Evolutionary conservation across 2,888 invertebrate species (phyloP).

Genomic region (Dynastes hyllus): DNA sequence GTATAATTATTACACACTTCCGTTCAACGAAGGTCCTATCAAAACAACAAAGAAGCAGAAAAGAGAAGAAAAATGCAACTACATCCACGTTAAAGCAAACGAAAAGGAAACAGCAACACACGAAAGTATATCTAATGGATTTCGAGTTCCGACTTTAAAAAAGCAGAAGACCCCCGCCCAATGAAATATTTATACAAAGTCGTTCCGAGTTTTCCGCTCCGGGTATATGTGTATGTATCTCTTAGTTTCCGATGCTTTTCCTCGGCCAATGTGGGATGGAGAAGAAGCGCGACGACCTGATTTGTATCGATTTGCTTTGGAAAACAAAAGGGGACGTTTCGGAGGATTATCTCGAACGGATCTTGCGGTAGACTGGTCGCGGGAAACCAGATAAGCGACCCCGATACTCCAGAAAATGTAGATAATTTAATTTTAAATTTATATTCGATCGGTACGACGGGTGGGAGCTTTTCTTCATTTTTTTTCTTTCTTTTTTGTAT

Average conservation of each 20-base stretch:
- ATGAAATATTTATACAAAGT: slow-evolving; percentile 38
- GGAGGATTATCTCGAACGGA: slow-evolving; percentile 42
- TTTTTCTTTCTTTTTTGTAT: slow-evolving; percentile 11
- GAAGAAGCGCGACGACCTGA: slow-evolving; percentile 27
- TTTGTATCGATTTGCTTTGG: slow-evolving; percentile 41
- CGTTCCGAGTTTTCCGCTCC: slow-evolving; percentile 17
- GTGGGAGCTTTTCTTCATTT: background rate
- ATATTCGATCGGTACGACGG: slow-evolving; percentile 21
- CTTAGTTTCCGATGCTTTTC: slow-evolving; percentile 6
- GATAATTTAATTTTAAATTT: slow-evolving; percentile 47
- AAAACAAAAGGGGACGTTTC: slow-evolving; percentile 36
- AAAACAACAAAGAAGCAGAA: slow-evolving; percentile 8
- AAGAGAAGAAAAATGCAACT: background rate
- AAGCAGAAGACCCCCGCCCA: slow-evolving; percentile 22
- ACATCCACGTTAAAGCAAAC: no score
- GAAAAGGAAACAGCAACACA: no score
- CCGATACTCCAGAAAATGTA: slow-evolving; percentile 36
- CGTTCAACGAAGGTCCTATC: background rate
- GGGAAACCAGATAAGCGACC: slow-evolving; percentile 33
- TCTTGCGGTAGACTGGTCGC: slow-evolving; percentile 42
- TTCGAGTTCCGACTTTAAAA: slow-evolving; percentile 17
- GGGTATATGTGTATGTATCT: slow-evolving; percentile 4
- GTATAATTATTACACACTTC: slow-evolving; percentile 17
- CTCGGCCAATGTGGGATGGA: slow-evolving; percentile 5
- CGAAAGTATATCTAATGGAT: slow-evolving; percentile 15